A percentile compares a stretch with the other conserved stretches of the same genome.
Evolutionary conservation across 92 coral and sea anemone genomes (phyloP).

Genomic region (Heliopora coerulea): DNA sequence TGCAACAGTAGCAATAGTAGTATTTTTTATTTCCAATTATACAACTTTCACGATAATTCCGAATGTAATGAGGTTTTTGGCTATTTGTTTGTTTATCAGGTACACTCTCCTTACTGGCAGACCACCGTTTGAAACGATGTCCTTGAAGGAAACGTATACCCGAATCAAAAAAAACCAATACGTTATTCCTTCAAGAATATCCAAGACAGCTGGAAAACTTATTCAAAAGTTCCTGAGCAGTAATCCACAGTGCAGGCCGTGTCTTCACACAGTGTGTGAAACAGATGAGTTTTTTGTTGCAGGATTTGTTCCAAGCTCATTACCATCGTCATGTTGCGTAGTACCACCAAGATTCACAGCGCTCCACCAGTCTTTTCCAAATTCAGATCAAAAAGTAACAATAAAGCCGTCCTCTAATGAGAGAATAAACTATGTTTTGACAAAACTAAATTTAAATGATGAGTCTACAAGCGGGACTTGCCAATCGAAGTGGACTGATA

Average conservation of each 20-base stretch:
- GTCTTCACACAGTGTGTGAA: constrained; percentile 65
- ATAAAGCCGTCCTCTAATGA: constrained; percentile 3
- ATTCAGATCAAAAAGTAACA: constrained; percentile 15
- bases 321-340: constrained; percentile 72
- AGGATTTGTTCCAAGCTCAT: constrained; percentile 78
- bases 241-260: constrained; percentile 78
- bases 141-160: constrained; percentile 85
- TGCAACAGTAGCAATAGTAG: no score
- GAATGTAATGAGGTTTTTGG: no score
- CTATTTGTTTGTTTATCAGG: constrained; percentile 44
- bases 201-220: constrained; percentile 76
- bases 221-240: constrained; percentile 79
- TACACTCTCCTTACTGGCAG: constrained; percentile 93
- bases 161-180: constrained; percentile 86
- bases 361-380: constrained; percentile 16
- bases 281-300: constrained; percentile 83
- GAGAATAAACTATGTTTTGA: constrained; percentile 23
- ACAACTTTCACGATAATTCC: no score
- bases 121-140: constrained; percentile 96
- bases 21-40: no score
- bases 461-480: background rate
- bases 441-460: constrained; percentile 40
- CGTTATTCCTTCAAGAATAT: constrained; percentile 81
- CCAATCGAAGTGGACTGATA: constrained; percentile 28
- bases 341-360: constrained; percentile 68